Evolutionary conservation across 2,113 vertebrate species (phyloP), one percentile per base, ranked within the genome.

Genomic region (Melanocharis versteri): DNA sequence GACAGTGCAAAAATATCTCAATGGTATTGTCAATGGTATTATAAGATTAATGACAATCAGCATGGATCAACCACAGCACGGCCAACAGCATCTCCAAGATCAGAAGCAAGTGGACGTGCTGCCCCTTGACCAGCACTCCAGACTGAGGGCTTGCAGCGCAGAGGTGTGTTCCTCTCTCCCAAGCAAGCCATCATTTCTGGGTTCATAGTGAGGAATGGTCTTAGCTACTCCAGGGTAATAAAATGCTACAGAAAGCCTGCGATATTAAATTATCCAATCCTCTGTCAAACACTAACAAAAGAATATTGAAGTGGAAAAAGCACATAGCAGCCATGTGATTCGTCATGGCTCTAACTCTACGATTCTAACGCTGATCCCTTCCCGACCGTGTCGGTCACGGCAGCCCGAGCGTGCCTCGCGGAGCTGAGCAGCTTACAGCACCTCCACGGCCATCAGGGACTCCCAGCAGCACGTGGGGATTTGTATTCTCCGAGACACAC

Each of bases 1-100:
- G 90, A 94, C 92, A 97, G 95, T 96, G 96, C 97, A 96, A 96
- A 97, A 93, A 65, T 77, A 75, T 92, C 90, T 93, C 87, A 70
- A 20, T 71, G 75, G 90, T 91, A 83, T 93, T 5, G 5, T 73
- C 85, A 81, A 66, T 81, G 51, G 78, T 89, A 42, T 69, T 37
- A 2, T 61, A 79, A 90, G 79, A 71, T 81, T 60, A 94, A 61
- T 60, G 54, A 97, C 42, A 84, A 90, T 56, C 62, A 71, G 28
- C 61, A 30, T 7, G 56, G 80, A 77, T 39, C 79, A 91, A 51
- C n/a, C 5, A 44, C 51, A 70, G 87, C 83, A 57, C 0, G 24
- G 89, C 62, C 82, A 96, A 79, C 58, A 70, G 93, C 8, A 13
- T 69, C 82, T 88, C 71, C 68, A 37, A 56, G 60, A 78, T 77